A percentile compares a stretch with the other conserved stretches of the same genome.
phyloP scores from a whole-genome alignment of 2,888 invertebrate species.

The Aplocera efformata region DNA sequence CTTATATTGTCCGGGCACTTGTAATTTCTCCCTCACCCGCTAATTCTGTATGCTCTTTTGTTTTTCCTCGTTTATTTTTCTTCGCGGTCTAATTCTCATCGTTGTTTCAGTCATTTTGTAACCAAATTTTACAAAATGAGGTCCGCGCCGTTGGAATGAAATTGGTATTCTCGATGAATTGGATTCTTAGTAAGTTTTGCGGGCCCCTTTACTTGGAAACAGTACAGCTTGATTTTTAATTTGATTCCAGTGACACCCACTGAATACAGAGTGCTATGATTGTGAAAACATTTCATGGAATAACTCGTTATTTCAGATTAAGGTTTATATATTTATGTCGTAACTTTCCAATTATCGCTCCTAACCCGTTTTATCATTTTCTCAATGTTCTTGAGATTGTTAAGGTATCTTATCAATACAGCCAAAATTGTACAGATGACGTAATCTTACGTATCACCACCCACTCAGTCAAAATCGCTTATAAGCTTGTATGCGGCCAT shows the following conservation, averaged over 20 bases:
- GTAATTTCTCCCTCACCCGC: conserved; percentile 34
- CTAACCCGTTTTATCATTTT: no score
- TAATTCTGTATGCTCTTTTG: conserved; percentile 68
- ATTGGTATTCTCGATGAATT: conserved; percentile 75
- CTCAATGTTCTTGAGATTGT: no score
- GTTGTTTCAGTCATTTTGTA: conserved; percentile 75
- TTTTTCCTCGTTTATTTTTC: conserved; percentile 75
- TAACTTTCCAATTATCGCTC: no score
- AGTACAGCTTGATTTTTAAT: conserved; percentile 63
- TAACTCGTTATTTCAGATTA: background rate
- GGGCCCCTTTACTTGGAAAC: conserved; percentile 45
- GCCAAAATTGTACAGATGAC: no score
- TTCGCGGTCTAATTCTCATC: conserved; percentile 76
- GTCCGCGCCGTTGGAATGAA: conserved; percentile 68
- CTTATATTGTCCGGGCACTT: conserved; percentile 1
- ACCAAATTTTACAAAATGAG: conserved; percentile 75
- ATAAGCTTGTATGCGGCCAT: background rate
- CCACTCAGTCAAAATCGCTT: no score
- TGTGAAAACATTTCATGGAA: conserved; percentile 9
- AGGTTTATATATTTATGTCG: no score
- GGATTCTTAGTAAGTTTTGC: conserved; percentile 52
- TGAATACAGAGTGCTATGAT: conserved; percentile 22
- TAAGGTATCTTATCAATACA: no score
- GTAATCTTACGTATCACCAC: no score
- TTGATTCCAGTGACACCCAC: conserved; percentile 38